Evolutionary conservation across 2,113 vertebrate species (phyloP), one percentile per base, ranked within the genome.

Genomic region (Ahaetulla prasina): DNA sequence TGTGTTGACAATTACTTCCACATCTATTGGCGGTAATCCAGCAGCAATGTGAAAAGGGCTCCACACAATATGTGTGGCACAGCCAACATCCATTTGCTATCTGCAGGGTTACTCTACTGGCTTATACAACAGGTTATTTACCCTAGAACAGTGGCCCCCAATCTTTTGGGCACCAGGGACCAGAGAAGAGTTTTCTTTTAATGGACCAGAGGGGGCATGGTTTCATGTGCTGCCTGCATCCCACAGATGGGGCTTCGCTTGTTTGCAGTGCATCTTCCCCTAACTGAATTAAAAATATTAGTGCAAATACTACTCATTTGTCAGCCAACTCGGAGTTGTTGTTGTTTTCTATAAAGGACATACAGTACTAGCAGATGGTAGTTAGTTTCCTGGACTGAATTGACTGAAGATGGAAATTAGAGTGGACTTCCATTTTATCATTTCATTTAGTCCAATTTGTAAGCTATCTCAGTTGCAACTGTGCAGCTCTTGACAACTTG

Each of bases 281-380:
- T 96, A 96, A 95, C 1, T 97, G 96, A 97, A 97, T 97, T 97
- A 97, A 97, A 97, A 97, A 97, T 97, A 97, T 97, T 97, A 97
- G 95, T 95, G 95, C 94, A 96, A 97, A 97, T 92, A 97, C 95
- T 95, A 97, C 96, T 98, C 95, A 98, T 97, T 97, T 97, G 95
- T 96, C 95, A 96, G 90, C 93, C 93, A 96, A 95, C 92, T 94
- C 95, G 3, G 55, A 0, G 55, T 97, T 91, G 96, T 12, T 97
- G 97, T 52, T 97, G 96, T 85, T 97, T 96, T 47, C 45, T 1
- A 39, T 94, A 93, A 95, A 0, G 93, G 93, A 96, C 96, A 88
- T 95, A 94, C 95, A 27, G 23, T 60, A 60, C 25, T 96, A 89
- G 96, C 95, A 80, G 94, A 96, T 95, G 89, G 97, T 97, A 96